Conservation (phyloP, 2,797 vertebrate genomes). For the Nannoperca obscura region DNA sequence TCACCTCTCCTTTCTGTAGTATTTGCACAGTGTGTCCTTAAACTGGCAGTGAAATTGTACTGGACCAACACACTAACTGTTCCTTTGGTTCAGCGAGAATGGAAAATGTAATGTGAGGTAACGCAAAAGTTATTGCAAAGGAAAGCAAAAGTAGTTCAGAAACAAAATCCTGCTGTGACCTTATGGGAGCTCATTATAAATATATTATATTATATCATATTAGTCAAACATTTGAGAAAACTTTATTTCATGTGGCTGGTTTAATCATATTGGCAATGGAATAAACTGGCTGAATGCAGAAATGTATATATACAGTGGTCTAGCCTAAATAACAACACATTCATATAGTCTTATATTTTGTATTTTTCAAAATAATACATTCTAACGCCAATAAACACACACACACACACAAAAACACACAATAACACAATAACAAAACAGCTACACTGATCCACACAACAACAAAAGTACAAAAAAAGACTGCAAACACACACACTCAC, state of each 20-base stretch:
- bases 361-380: background rate
- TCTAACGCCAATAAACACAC: background rate
- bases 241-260: background rate
- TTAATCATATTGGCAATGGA: background rate
- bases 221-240: background rate
- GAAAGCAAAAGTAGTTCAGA: background rate
- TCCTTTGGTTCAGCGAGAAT: background rate
- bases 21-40: background rate
- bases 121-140: background rate
- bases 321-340: background rate
- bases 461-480: too few species aligned
- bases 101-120: too few species aligned
- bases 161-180: background rate
- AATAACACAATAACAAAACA: background rate
- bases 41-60: background rate
- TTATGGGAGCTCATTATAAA: background rate
- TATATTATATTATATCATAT: background rate
- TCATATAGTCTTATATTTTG: background rate
- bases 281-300: background rate
- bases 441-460: background rate
- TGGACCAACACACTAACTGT: background rate
- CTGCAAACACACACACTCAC: background rate
- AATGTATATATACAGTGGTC: background rate
- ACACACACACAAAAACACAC: background rate
- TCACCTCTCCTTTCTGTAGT: background rate